Percentiles rank a stretch among this genome's conserved stretches.
These are phyloP conservation scores for Akabosia matsudoensis DNA, from an alignment of 1,140 invertebrate genomes.

Conservation along the genomic window DNA sequence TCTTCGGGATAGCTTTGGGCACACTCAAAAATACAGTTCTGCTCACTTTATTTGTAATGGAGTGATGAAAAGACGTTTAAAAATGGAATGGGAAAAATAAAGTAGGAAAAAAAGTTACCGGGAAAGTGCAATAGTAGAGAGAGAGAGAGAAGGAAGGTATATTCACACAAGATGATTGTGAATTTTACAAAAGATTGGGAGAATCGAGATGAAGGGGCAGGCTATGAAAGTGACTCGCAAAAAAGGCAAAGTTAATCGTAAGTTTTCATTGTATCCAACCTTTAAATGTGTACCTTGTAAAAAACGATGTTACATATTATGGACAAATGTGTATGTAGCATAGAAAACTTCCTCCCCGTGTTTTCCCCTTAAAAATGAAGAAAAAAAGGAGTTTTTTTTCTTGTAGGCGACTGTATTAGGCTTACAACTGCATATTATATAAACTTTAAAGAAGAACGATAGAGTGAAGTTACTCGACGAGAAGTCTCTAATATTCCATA, in stretches of 20 bases:
- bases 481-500: not conserved
- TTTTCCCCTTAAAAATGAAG: not conserved
- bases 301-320: no score
- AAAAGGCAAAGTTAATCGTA: not conserved
- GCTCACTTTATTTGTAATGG: not conserved
- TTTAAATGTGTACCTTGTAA: no score
- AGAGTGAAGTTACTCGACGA: no score
- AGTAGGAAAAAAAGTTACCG: not conserved
- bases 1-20: not conserved
- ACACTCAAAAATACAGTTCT: not conserved
- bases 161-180: conserved; percentile 37
- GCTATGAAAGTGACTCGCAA: not conserved
- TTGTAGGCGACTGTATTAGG: not conserved
- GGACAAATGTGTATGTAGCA: no score
- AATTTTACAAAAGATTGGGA: conserved; percentile 46
- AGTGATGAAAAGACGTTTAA: not conserved
- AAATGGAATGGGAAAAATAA: not conserved
- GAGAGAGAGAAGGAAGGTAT: conserved; percentile 32
- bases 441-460: not conserved
- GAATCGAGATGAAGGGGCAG: not conserved
- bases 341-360: not conserved
- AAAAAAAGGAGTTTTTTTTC: not conserved
- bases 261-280: not conserved
- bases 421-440: not conserved
- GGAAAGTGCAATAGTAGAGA: not conserved